These are phyloP conservation scores for Hormiphora californensis DNA, from an alignment of 37 sponge, comb jelly and placozoan species.

Conservation along the genomic window DNA sequence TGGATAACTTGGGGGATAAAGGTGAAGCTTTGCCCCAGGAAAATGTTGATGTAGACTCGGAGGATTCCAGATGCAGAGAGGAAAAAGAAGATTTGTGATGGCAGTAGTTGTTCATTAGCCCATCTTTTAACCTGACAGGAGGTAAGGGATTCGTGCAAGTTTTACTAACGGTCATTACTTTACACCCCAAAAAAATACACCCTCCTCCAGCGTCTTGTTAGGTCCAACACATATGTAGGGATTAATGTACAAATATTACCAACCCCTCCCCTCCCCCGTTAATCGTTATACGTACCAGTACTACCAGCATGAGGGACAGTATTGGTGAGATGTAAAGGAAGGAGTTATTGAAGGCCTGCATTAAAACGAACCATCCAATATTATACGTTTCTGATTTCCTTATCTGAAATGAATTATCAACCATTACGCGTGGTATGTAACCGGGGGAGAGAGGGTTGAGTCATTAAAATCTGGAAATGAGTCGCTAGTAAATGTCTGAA, in stretches of 20 bases:
- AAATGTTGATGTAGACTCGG: constrained; percentile 31
- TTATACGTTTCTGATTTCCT: neutral
- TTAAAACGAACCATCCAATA: neutral
- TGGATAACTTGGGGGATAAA: constrained; percentile 48
- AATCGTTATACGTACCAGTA: neutral
- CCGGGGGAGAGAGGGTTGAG: too few species aligned
- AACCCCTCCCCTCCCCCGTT: too few species aligned
- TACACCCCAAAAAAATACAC: too few species aligned
- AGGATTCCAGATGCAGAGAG: neutral
- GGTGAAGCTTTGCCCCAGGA: constrained; percentile 43
- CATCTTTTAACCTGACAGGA: neutral
- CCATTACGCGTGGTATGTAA: too few species aligned
- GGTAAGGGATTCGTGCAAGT: too few species aligned
- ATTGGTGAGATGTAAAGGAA: constrained; percentile 14
- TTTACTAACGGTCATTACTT: too few species aligned
- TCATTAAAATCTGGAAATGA: too few species aligned
- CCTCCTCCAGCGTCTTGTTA: too few species aligned
- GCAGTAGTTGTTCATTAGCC: neutral
- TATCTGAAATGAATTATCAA: too few species aligned
- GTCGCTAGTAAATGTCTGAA: too few species aligned
- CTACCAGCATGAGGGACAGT: neutral
- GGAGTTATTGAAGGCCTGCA: neutral
- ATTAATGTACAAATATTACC: too few species aligned
- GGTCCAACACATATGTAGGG: too few species aligned
- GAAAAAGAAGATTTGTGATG: neutral